Base-by-base conservation (phyloP, 2,113 vertebrate species). In the Ornithorhynchus anatinus region DNA sequence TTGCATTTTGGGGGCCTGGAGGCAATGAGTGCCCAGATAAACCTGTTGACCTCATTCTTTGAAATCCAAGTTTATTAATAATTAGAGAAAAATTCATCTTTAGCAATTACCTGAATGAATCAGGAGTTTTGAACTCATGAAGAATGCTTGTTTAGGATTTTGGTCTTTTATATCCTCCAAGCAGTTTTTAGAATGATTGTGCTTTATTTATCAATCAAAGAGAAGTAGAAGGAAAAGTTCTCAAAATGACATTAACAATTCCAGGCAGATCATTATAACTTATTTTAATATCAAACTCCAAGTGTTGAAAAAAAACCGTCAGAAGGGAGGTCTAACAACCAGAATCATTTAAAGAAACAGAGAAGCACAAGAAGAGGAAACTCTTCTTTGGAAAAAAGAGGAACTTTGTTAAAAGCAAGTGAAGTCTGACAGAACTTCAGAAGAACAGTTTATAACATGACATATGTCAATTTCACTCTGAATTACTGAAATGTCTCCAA, bases 251-350 rank as follows among this genome's bases (percentile, higher is more conserved):
- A 82, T 70, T 43, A 69, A 72, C 5, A 66, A 56, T 20, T 48
- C 10, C 61, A 56, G 17, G n/a, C 13, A 59, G 56, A 72, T 63
- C 13, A 10, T 10, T 33, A 22, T 29, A 69, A 29, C 15, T 59
- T 20, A 74, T 79, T 75, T 76, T 62, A 76, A 69, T 71, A 64
- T 68, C 40, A 85, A 79, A 62, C 47, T 27, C 17, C 23, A 72
- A 23, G 9, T 56, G 8, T 51, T n/a, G 59, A 76, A 69, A 68
- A 57, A 59, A 69, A 59, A 69, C 3, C 64, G 40, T 58, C 35
- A 45, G 62, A 52, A n/a, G 29, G 76, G 76, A 71, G 27, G 56
- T 77, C 42, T 77, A 77, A 64, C 42, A 82, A 59, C 13, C 54
- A 52, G 25, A 4, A n/a, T 59, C 23, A 72, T 69, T 42, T 9